Percentiles rank a stretch among this genome's conserved stretches.
Evolutionary conservation across 2,888 invertebrate species (phyloP).

Genomic region (Trachelus iudaicus): DNA sequence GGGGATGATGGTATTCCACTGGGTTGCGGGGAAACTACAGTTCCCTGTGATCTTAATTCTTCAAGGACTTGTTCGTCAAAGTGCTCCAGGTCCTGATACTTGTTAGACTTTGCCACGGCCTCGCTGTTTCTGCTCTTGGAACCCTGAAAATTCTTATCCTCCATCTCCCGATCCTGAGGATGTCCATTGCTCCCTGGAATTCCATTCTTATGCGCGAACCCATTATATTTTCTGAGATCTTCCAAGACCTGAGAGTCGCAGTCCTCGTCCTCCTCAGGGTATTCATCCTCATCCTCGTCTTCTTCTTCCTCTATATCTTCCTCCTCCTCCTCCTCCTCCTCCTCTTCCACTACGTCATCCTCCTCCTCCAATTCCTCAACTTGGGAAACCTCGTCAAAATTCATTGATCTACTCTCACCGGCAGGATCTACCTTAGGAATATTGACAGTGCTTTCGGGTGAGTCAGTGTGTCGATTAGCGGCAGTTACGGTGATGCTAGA

Average conservation of each 20-base stretch:
- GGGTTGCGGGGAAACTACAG: slow-evolving; percentile 74
- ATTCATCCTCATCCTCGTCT: slow-evolving; percentile 23
- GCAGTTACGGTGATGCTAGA: slow-evolving; percentile 15
- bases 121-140: slow-evolving; percentile 44
- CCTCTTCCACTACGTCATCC: slow-evolving; percentile 9
- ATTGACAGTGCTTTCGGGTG: slow-evolving; percentile 52
- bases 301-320: slow-evolving; percentile 31
- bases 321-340: slow-evolving; percentile 25
- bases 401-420: slow-evolving; percentile 18
- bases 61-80: slow-evolving; percentile 71
- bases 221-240: slow-evolving; percentile 19
- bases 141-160: slow-evolving; percentile 26
- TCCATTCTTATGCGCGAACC: not conserved
- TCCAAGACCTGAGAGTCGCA: slow-evolving; percentile 51
- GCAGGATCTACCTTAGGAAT: slow-evolving; percentile 30
- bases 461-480: slow-evolving; percentile 43
- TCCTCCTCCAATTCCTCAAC: slow-evolving; percentile 32
- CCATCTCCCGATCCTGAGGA: not conserved
- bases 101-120: slow-evolving; percentile 44
- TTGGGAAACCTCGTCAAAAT: slow-evolving; percentile 19
- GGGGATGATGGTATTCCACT: slow-evolving; percentile 72
- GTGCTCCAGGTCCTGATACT: slow-evolving; percentile 58
- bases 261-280: slow-evolving; percentile 40
- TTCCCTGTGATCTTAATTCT: slow-evolving; percentile 71
- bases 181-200: not conserved